A percentile compares a stretch with the other conserved stretches of the same genome.
Evolutionary conservation across 1,140 invertebrate species (phyloP).

Genomic region (Harlomillsia oculata): DNA sequence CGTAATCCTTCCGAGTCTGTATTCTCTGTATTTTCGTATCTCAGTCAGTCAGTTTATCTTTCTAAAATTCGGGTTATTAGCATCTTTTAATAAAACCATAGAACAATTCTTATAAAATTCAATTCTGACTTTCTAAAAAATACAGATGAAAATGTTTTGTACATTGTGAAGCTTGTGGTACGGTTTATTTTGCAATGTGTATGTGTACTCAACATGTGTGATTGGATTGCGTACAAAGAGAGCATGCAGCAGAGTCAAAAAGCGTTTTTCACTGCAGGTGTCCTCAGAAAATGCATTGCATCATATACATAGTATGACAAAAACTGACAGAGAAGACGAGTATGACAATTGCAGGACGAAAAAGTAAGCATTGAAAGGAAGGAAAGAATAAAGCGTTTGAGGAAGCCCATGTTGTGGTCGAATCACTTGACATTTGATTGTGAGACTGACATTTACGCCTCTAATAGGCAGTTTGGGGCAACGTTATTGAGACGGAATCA

Average conservation of each 20-base stretch:
- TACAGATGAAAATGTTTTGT: too few species aligned
- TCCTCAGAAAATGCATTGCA: neutral
- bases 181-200: neutral
- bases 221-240: too few species aligned
- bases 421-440: slow-evolving; percentile 35
- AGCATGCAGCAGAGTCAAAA: too few species aligned
- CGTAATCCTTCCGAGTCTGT: too few species aligned
- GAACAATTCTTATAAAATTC: too few species aligned
- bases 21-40: too few species aligned
- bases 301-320: neutral
- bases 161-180: neutral
- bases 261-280: too few species aligned
- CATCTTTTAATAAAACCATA: slow-evolving; percentile 4
- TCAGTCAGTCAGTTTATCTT: too few species aligned
- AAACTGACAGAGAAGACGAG: neutral
- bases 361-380: neutral
- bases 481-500: slow-evolving; percentile 23
- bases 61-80: too few species aligned
- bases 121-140: too few species aligned
- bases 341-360: neutral
- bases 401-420: slow-evolving; percentile 1
- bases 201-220: too few species aligned
- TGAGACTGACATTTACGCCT: slow-evolving; percentile 37
- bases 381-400: slow-evolving; percentile 1
- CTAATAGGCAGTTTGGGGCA: slow-evolving; percentile 35